Base-by-base conservation (phyloP, 2,113 vertebrate species). In the Notechis scutatus region DNA sequence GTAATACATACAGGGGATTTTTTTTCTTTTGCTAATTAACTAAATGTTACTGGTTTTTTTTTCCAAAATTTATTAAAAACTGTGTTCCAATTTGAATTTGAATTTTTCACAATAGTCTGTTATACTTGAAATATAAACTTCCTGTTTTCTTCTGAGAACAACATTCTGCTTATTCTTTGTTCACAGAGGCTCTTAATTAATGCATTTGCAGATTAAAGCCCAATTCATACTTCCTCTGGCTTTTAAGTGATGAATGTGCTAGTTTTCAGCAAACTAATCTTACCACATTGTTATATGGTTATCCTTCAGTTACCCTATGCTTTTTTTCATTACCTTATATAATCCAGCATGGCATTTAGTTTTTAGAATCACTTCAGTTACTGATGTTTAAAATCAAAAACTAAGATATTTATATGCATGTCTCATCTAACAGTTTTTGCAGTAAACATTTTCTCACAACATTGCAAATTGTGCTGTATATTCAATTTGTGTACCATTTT, bases 91-190 rank as follows among this genome's bases (percentile, higher is more conserved):
- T 96, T 94, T 96, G 96, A 96, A 94, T 97, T 95, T 95, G 95
- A 94, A 88, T 54, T 94, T 86, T 94, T 96, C 94, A 93, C 96
- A 92, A 96, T 96, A 96, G 97, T 93, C 94, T 95, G 95, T 93
- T 96, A 96, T 95, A 96, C 96, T 96, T 96, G 95, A 96, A 96
- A 96, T 94, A 96, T 95, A 94, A 95, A 93, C 96, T 97, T 98
- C 94, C 96, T 96, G 95, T 97, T 97, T 97, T 95, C 95, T 94
- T 96, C 86, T 54, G 93, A 92, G 89, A 96, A 94, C 95, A 95
- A 94, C 96, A 90, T 90, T 95, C 74, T 96, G 24, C 94, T 95
- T 96, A 74, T 88, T 95, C 92, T 97, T 95, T 93, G 93, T 95
- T 94, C 94, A 52, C 94, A 93, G 96, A 95, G 95, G 94, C 89